These are phyloP conservation scores for Leptinotarsa rubiginosa DNA, from an alignment of 2,888 invertebrate genomes.

Conservation along the genomic window DNA sequence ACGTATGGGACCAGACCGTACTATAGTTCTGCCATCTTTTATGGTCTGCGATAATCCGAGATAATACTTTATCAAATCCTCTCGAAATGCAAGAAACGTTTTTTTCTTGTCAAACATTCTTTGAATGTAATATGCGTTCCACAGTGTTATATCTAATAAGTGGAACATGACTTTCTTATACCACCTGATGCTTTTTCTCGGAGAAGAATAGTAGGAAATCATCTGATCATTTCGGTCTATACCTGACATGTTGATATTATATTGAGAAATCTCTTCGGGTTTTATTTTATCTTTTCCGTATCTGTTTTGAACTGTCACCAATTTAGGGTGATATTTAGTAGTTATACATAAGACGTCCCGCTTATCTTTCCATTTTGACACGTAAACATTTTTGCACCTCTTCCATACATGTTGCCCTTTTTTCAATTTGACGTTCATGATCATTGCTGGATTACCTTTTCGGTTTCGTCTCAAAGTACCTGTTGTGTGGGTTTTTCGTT, in stretches of 20 bases:
- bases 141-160: slow-evolving; percentile 15
- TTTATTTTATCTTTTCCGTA: slow-evolving; percentile 12
- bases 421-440: slow-evolving; percentile 25
- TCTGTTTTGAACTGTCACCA: slow-evolving; percentile 13
- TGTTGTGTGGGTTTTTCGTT: slow-evolving; percentile 44
- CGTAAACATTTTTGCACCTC: slow-evolving; percentile 22
- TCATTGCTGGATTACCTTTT: slow-evolving; percentile 43
- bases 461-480: slow-evolving; percentile 49
- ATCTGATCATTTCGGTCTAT: slow-evolving; percentile 26
- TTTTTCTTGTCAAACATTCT: no score
- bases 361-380: slow-evolving; percentile 22
- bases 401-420: slow-evolving; percentile 35
- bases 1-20: no score
- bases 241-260: slow-evolving; percentile 22
- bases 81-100: no score
- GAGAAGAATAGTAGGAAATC: slow-evolving; percentile 10
- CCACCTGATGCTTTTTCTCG: slow-evolving; percentile 14
- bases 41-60: no score
- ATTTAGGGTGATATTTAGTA: slow-evolving; percentile 21
- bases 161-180: slow-evolving; percentile 4
- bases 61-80: no score
- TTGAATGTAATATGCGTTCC: slow-evolving; percentile 11
- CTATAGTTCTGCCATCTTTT: no score
- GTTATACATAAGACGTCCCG: slow-evolving; percentile 27
- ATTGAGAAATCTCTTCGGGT: slow-evolving; percentile 8